Evolutionary conservation across 2,888 invertebrate species (phyloP).

Genomic region (Endomychus coccineus): DNA sequence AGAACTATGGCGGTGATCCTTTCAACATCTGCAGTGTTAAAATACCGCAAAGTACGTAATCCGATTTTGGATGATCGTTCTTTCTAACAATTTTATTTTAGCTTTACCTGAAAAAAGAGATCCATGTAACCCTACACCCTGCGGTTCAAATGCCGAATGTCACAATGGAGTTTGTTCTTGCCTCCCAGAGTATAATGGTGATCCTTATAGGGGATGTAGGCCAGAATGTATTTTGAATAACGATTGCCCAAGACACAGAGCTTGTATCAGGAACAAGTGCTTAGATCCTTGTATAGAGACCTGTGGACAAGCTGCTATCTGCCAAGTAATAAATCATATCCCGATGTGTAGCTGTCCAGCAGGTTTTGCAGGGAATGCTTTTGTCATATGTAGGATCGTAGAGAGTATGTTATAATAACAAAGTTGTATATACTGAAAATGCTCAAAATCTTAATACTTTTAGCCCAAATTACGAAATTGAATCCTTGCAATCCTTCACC

Average conservation of each 20-base stretch:
- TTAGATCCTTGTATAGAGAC: slow-evolving; percentile 62
- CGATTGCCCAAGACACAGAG: slow-evolving; percentile 58
- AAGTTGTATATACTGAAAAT: slow-evolving; percentile 51
- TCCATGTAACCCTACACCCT: slow-evolving; percentile 65
- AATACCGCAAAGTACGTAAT: too few relatives aligned
- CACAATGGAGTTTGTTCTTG: slow-evolving; percentile 57
- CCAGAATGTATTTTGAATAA: slow-evolving; percentile 63
- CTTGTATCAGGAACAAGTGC: slow-evolving; percentile 63
- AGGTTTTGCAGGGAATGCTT: slow-evolving; percentile 57
- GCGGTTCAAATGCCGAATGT: slow-evolving; percentile 66
- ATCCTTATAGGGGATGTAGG: slow-evolving; percentile 60
- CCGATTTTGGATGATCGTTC: too few relatives aligned
- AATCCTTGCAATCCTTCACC: slow-evolving; percentile 47
- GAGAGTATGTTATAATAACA: too few relatives aligned
- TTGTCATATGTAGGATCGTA: slow-evolving; percentile 33
- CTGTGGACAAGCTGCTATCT: slow-evolving; percentile 62
- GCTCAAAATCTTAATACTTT: too few relatives aligned
- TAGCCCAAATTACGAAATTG: slow-evolving; percentile 25
- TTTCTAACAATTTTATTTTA: too few relatives aligned
- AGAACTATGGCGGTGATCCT: slow-evolving; percentile 73
- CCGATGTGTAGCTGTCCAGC: slow-evolving; percentile 65
- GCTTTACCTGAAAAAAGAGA: slow-evolving; percentile 45
- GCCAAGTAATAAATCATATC: slow-evolving; percentile 65
- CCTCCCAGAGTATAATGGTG: slow-evolving; percentile 55
- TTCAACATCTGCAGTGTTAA: slow-evolving; percentile 61